Base-by-base conservation (phyloP, 2,888 invertebrate species). In the Eupithecia vulgata region DNA sequence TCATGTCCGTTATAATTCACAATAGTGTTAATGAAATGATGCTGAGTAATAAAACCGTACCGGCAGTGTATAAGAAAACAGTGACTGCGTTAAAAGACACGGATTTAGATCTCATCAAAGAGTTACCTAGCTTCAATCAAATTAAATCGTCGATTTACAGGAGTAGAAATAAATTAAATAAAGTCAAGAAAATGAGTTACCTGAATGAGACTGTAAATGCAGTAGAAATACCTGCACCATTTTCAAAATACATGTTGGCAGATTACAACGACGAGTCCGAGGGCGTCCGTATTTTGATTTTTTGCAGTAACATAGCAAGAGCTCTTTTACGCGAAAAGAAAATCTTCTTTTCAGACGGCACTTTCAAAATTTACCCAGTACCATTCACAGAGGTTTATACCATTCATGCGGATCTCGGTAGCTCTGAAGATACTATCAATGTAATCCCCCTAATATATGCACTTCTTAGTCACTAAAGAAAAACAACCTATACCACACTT, bases 11-110 rank as follows among this genome's bases (percentile, higher is more conserved):
- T 70, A 73, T 70, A 57, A 70, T 70, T 10, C 69, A 73, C 73
- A 73, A 67, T 65, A 73, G 73, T 73, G 73, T 73, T 61, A 66
- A 21, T 66, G 73, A 73, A 73, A 73, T 72, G 72, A 68, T 72
- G 68, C 64, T 68, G 40, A 68, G 68, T 68, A 68, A 68, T 68
- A 37, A 68, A 68, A 68, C 68, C 57, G 68, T 68, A 68, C 68
- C 57, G 68, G 37, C 68, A 68, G 45, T 66, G 48, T 71, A 62
- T 34, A 67, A 67, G 34, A 67, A 67, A 67, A 67, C 67, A 71
- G 68, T 68, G 62, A 67, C 64, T 72, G 52, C 67, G 7, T 64
- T 66, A 66, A 64, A 72, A 72, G 67, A 68, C 72, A 68, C 72
- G 57, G 59, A 66, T 52, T 30, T 72, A 68, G 66, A 72, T 68